Base-by-base conservation (phyloP, 2,888 invertebrate species). In the Sericinus montela region DNA sequence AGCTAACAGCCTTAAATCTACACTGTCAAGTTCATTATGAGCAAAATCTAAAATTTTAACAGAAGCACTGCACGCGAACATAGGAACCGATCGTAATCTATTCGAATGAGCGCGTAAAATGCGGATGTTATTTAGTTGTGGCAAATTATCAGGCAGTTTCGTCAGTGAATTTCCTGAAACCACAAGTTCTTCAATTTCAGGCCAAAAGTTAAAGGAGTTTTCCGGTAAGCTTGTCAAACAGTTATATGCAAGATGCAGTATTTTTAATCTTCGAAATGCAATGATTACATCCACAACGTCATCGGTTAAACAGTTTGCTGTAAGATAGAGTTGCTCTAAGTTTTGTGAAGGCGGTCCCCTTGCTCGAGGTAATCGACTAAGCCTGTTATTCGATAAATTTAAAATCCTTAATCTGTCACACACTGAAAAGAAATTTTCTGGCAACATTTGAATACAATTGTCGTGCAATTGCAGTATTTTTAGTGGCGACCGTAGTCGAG, bases 81-180 rank as follows among this genome's bases (percentile, higher is more conserved):
- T 92, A 0, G 96, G 96, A 42, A 94, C 93, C 23, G 91, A 91
- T 56, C 94, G 90, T 45, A 96, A 80, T 60, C 94, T 90, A 75
- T 96, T 96, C 0, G 95, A 95, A 78, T 96, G 96, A 4, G 96
- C 93, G 61, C 96, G 90, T 43, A 97, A 85, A 11, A 96, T 92
- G 60, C 91, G 90, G 23, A 97, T 88, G 66, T 94, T 93, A 53
- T 91, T 91, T 46, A 96, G 75, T 57, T 91, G 91, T 9, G 94
- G 93, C 51, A 96, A 90, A 68, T 93, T 93, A 59, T 94, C 94
- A 0, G 96, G 96, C 46, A 96, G 85, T 64, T 91, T 91, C 29
- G 93, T 90, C 45, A 97, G 85, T 66, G 93, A 91, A 69, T 97
- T 97, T 28, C 96, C 96, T 1, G 96, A 96, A 39, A 96, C 67